Conservation (phyloP, 2,797 vertebrate species). For the Sebastes minor region DNA sequence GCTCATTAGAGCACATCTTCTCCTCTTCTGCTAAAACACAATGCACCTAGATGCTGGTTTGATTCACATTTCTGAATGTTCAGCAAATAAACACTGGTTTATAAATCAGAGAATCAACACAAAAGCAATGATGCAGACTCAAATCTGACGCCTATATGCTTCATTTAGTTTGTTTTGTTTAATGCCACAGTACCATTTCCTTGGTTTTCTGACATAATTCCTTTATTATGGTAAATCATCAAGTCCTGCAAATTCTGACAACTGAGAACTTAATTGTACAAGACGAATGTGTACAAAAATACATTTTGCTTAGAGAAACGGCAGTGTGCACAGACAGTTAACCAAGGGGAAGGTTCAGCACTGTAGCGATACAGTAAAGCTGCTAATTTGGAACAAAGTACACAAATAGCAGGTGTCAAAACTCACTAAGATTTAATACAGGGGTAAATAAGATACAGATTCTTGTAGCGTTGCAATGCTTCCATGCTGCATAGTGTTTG, state of each 20-base stretch:
- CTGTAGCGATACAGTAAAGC: background rate
- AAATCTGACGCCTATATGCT: background rate
- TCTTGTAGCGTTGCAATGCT: background rate
- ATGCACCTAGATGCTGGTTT: background rate
- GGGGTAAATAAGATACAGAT: background rate
- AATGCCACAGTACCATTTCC: background rate
- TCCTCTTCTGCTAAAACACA: background rate
- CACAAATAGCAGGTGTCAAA: slow-evolving; percentile 23
- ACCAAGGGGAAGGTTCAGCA: background rate
- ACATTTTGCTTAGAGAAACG: background rate
- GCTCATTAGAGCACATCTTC: background rate
- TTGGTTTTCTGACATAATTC: background rate
- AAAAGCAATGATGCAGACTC: background rate
- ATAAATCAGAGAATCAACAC: background rate
- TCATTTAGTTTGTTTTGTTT: slow-evolving; percentile 14
- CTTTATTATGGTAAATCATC: background rate
- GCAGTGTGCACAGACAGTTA: background rate
- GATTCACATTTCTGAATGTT: background rate
- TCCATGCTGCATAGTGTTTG: background rate
- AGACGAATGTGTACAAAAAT: background rate
- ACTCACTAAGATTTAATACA: slow-evolving; percentile 1
- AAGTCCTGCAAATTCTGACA: background rate
- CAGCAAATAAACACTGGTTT: background rate
- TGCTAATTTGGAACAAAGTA: slow-evolving; percentile 37
- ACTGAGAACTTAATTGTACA: slow-evolving; percentile 5